Conservation (phyloP, 2,797 vertebrate species). For the Eptatretus atami region DNA sequence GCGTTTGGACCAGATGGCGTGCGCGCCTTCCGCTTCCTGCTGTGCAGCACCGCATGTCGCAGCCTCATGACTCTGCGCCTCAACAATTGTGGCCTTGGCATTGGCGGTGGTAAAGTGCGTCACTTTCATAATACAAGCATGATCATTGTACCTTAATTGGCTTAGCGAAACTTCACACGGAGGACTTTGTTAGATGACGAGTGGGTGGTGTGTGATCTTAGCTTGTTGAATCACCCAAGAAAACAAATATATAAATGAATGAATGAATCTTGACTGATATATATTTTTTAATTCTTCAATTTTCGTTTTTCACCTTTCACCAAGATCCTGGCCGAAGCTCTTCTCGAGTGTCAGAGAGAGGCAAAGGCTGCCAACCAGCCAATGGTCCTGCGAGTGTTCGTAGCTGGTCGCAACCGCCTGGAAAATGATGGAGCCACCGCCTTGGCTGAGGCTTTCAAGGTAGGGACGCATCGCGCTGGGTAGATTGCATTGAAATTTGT, state of each 20-base stretch:
- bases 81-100: constrained; percentile 98
- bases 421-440: constrained; percentile 83
- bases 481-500: not conserved
- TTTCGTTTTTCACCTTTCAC: no score
- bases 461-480: constrained; percentile 11
- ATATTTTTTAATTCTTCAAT: no score
- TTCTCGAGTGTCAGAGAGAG: constrained; percentile 37
- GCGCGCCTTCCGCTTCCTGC: constrained; percentile 45
- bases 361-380: constrained; percentile 30
- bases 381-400: constrained; percentile 49
- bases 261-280: no score
- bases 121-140: not conserved
- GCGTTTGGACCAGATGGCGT: constrained; percentile 87
- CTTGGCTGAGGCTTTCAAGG: constrained; percentile 66
- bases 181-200: no score
- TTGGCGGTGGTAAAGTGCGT: constrained; percentile 63
- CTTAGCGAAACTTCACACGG: no score
- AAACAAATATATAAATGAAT: no score
- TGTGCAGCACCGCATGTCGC: constrained; percentile 48
- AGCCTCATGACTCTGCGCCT: constrained; percentile 49
- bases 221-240: no score
- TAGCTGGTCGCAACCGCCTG: constrained; percentile 73
- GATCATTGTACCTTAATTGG: no score
- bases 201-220: no score
- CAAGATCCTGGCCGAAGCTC: constrained; percentile 53